Conservation (phyloP, 2,797 vertebrate species). For the Prunella strophiata region DNA sequence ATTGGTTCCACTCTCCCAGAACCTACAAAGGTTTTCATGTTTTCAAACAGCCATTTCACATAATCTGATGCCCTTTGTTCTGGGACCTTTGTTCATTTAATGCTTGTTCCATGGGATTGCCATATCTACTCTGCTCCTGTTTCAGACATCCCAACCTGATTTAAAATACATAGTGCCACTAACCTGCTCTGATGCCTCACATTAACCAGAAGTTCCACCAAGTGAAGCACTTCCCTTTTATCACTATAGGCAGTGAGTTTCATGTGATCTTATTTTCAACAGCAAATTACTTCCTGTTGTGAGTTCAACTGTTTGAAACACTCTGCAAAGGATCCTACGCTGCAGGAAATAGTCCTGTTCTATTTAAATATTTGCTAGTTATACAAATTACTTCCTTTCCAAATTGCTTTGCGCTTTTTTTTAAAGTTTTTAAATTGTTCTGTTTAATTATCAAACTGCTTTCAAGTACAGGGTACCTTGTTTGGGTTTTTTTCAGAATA, state of each 20-base stretch:
- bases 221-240: constrained; percentile 60
- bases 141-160: background rate
- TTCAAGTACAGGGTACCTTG: constrained; percentile 6
- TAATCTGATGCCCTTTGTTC: background rate
- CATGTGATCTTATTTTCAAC: constrained; percentile 67
- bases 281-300: constrained; percentile 74
- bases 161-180: background rate
- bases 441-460: constrained; percentile 54
- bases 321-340: constrained; percentile 37
- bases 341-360: constrained; percentile 69
- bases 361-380: constrained; percentile 69
- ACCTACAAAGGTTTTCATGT: background rate
- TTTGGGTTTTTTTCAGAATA: background rate
- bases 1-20: background rate
- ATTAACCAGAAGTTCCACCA: constrained; percentile 15
- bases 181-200: background rate
- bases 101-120: background rate
- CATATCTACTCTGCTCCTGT: background rate
- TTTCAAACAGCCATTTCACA: background rate
- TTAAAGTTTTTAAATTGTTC: constrained; percentile 40
- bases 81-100: background rate
- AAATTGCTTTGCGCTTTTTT: constrained; percentile 44
- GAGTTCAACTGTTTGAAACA: constrained; percentile 63
- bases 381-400: constrained; percentile 64
- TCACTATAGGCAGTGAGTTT: constrained; percentile 38